Conservation (phyloP, 1,140 invertebrate genomes). For the Apis mellifera region Amel_HAv3.1 CM009943.2:6931501-6932000, state of each 20-base stretch:
- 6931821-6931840: slow-evolving; percentile 70
- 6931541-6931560: neutral
- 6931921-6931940: slow-evolving; percentile 67
- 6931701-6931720: slow-evolving; percentile 75
- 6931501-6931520: slow-evolving; percentile 21
- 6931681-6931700: slow-evolving; percentile 52
- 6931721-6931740: slow-evolving; percentile 76
- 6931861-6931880: slow-evolving; percentile 40
- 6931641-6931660: slow-evolving; percentile 40
- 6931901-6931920: slow-evolving; percentile 49
- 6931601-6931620: slow-evolving; percentile 26
- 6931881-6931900: slow-evolving; percentile 66
- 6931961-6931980: neutral
- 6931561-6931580: neutral
- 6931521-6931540: slow-evolving; percentile 30
- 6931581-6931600: slow-evolving; percentile 33
- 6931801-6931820: slow-evolving; percentile 75
- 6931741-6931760: slow-evolving; percentile 74
- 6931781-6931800: slow-evolving; percentile 79
- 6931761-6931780: slow-evolving; percentile 75
- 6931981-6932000: slow-evolving; percentile 20
- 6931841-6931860: too few species aligned
- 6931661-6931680: slow-evolving; percentile 51
- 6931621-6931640: neutral
- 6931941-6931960: slow-evolving; percentile 66